These are phyloP conservation scores for Rafetus swinhoei DNA, from an alignment of 2,113 vertebrate species.

Conservation along the genomic window DNA sequence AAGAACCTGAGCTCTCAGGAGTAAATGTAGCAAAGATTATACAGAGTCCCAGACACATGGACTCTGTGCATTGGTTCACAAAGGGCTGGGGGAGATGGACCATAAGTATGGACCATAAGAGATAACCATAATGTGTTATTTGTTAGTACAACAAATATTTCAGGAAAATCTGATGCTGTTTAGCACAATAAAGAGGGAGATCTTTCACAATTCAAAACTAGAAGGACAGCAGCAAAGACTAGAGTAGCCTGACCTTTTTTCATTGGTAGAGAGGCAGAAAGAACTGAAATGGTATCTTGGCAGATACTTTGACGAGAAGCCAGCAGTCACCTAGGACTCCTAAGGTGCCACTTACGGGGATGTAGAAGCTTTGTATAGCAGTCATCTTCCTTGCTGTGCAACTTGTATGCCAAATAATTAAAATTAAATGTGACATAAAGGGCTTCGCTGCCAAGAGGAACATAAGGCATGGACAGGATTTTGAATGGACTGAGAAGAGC, in stretches of 20 bases:
- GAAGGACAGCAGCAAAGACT: background rate
- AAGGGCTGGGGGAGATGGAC: background rate
- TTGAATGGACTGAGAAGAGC: background rate
- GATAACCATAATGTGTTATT: constrained; percentile 50
- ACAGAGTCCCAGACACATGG: background rate
- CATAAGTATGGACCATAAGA: background rate
- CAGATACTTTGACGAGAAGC: background rate
- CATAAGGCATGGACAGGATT: background rate
- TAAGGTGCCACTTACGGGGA: background rate
- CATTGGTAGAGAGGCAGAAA: background rate
- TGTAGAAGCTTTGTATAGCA: background rate
- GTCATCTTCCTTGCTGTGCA: background rate
- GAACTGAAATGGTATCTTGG: background rate
- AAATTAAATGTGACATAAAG: background rate
- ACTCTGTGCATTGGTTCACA: background rate
- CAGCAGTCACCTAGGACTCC: background rate
- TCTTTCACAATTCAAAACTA: background rate
- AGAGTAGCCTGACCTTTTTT: background rate
- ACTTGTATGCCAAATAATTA: background rate
- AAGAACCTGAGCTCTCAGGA: constrained; percentile 49
- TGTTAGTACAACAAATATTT: constrained; percentile 53
- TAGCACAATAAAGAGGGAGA: background rate
- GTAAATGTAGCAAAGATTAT: constrained; percentile 23
- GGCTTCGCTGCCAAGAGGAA: background rate
- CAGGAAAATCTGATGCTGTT: background rate